Percentiles rank a stretch among this genome's conserved stretches.
phyloP scores from a whole-genome alignment of 2,797 vertebrate genomes.

The Anabacerthia variegaticeps region DNA sequence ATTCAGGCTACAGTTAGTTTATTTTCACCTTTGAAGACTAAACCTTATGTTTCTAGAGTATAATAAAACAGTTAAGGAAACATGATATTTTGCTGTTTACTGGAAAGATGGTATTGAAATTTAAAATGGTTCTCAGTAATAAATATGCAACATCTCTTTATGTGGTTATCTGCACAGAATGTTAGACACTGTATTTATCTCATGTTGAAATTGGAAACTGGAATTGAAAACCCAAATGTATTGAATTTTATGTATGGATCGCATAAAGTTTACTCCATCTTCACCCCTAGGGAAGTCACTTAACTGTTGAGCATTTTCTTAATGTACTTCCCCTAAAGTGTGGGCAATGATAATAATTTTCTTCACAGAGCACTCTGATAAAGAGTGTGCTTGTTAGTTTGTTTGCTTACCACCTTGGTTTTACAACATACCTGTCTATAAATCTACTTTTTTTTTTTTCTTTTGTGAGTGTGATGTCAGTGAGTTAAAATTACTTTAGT shows the following conservation, averaged over 20 bases:
- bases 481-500: background rate
- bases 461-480: background rate
- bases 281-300: background rate
- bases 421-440: background rate
- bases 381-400: background rate
- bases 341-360: background rate
- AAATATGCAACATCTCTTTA: background rate
- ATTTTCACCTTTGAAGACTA: constrained; percentile 26
- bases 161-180: background rate
- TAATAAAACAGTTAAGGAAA: background rate
- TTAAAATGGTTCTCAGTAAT: background rate
- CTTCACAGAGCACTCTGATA: background rate
- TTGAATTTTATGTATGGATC: background rate
- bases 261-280: background rate
- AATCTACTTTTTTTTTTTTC: background rate
- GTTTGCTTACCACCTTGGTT: background rate
- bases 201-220: background rate
- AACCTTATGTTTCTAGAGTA: background rate
- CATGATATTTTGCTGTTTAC: background rate
- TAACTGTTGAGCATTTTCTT: background rate
- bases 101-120: background rate
- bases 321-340: background rate
- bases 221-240: background rate
- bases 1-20: background rate
- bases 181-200: background rate